Evolutionary conservation across 2,888 invertebrate genomes (phyloP), one percentile per base, ranked within the genome.

Genomic region (Idaea dimidiata): DNA sequence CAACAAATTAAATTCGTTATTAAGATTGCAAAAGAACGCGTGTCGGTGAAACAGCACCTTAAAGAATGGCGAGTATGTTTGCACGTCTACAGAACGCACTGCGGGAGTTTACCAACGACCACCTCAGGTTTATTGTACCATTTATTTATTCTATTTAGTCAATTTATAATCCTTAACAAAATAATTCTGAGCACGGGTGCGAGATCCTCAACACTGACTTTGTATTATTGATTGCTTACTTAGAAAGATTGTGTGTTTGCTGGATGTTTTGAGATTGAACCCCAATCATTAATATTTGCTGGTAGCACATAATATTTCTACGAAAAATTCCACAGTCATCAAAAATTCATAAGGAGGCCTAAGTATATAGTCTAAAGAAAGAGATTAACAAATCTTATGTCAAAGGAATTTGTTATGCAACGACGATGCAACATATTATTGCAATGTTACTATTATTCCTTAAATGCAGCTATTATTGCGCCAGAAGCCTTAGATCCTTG

Each of bases 71-170:
- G 80, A 80, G 74, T 74, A 78, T 88, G 89, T 89, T 88, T 79
- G 77, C 89, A 87, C 86, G 89, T 89, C 81, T 77, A 70, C 84
- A 74, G 68, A 64, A 69, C 58, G 67, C 88, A 58, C 89, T 77
- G 76, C 88, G 87, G 88, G 89, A 82, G 88, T 84, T 72, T 64
- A 73, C 78, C 80, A 67, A 54, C 79, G 81, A 81, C 86, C 86
- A 82, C 84, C 79, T 68, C 76, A 71, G 67, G 69, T 75, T 77
- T 71, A 83, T 83, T 82, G 75, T 80, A 59, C 76, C 66, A 62
- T 72, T 66, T 74, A 78, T 76, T 80, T 79, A 76, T 74, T 73
- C 72, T 73, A 75, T 71, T 67, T 78, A 73, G 72, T 75, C 74
- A 74, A 79, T 76, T 76, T 74, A 74, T 74, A 74, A 76, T 74